phyloP scores from a whole-genome alignment of 2,113 vertebrate species.

The Aepyceros melampus region DNA sequence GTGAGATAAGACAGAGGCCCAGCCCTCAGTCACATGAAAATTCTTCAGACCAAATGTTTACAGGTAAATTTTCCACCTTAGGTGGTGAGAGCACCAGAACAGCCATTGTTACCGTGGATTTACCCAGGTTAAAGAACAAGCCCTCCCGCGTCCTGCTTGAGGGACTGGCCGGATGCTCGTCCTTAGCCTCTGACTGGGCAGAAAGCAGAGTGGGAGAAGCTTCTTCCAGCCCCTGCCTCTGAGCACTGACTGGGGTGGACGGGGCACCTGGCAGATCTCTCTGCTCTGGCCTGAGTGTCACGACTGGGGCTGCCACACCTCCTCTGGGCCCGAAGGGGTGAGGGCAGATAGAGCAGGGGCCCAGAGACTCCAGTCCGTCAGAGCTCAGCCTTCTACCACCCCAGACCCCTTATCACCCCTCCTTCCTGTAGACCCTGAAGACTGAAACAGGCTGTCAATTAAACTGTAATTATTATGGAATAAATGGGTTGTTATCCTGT shows the following conservation, averaged over 20 bases:
- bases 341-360: not conserved
- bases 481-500: not conserved
- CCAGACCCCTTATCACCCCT: not conserved
- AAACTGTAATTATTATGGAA: not conserved
- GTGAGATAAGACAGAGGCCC: not conserved
- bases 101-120: not conserved
- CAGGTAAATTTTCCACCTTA: not conserved
- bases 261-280: not conserved
- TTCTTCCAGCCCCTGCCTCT: not conserved
- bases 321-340: not conserved
- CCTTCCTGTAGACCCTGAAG: not conserved
- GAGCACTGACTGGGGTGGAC: not conserved
- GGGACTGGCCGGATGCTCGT: not conserved
- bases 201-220: not conserved
- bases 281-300: not conserved
- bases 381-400: not conserved
- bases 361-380: not conserved
- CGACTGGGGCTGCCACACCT: not conserved
- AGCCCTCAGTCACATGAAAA: not conserved
- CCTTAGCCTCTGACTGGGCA: not conserved
- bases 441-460: not conserved
- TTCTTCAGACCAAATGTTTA: not conserved
- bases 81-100: not conserved
- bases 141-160: not conserved
- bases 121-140: not conserved